A percentile compares a stretch with the other conserved stretches of the same genome.
These are phyloP conservation scores for Myopa testacea DNA, from an alignment of 2,888 invertebrate species.

Conservation along the genomic window DNA sequence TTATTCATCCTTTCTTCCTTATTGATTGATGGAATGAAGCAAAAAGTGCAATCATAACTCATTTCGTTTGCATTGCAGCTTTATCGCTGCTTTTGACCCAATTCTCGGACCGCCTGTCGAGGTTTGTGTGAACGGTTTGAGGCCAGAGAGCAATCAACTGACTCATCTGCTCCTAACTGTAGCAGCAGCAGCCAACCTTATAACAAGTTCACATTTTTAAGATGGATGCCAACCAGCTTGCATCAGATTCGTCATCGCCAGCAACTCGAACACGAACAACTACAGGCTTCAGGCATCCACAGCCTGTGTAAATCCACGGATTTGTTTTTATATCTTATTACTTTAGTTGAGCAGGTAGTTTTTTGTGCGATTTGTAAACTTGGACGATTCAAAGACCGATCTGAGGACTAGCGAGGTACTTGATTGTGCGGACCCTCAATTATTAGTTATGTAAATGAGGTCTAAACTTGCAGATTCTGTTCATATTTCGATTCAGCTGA, in stretches of 20 bases:
- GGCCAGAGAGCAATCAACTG: slow-evolving; percentile 1
- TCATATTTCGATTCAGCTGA: too few species aligned
- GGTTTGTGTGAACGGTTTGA: neutral
- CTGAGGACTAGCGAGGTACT: too few species aligned
- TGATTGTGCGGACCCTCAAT: neutral
- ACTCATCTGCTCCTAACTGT: slow-evolving; percentile 21
- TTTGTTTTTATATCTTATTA: neutral
- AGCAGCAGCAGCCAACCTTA: neutral
- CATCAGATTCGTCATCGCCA: slow-evolving; percentile 18
- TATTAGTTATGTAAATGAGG: neutral
- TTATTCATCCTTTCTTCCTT: neutral
- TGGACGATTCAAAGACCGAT: neutral
- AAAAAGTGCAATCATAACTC: neutral
- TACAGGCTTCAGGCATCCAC: neutral
- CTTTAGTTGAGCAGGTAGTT: neutral
- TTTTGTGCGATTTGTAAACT: neutral
- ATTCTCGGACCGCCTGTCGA: neutral
- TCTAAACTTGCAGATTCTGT: neutral
- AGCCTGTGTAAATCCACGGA: too few species aligned
- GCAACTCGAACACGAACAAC: neutral
- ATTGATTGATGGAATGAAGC: neutral
- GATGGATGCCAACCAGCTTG: neutral
- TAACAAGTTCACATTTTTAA: neutral
- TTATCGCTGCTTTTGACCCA: slow-evolving; percentile 15
- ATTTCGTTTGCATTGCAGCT: neutral